phyloP scores from a whole-genome alignment of 2,888 invertebrate genomes.

The Spilosoma lubricipeda region DNA sequence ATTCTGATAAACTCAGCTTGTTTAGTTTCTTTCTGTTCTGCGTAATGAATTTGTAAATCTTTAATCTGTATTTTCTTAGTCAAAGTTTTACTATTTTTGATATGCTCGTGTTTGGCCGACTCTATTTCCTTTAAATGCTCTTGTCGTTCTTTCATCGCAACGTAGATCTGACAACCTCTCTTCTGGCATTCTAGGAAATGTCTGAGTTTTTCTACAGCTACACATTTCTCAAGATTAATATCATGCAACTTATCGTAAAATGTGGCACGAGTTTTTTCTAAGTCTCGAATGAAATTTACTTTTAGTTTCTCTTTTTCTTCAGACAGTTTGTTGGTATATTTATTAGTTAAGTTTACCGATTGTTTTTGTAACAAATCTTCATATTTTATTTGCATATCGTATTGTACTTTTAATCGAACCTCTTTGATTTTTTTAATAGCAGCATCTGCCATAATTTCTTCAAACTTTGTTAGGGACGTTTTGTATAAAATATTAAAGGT shows the following conservation, averaged over 20 bases:
- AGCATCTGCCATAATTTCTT: constrained; percentile 66
- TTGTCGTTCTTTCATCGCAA: constrained; percentile 76
- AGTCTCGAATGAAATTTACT: constrained; percentile 58
- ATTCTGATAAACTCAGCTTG: constrained; percentile 59
- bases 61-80: constrained; percentile 60
- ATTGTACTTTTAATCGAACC: constrained; percentile 54
- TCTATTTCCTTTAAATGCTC: constrained; percentile 66
- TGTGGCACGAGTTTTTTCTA: constrained; percentile 54
- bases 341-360: constrained; percentile 66
- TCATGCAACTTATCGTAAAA: constrained; percentile 65
- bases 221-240: constrained; percentile 73
- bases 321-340: constrained; percentile 61
- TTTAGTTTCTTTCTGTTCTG: constrained; percentile 63
- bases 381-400: constrained; percentile 65
- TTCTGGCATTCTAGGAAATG: constrained; percentile 72
- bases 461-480: constrained; percentile 67
- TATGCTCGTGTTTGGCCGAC: constrained; percentile 59
- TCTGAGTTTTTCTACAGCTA: constrained; percentile 70
- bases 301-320: constrained; percentile 64
- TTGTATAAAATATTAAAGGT: constrained; percentile 67
- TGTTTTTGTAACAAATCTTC: constrained; percentile 63
- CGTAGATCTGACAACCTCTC: constrained; percentile 77
- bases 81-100: constrained; percentile 65
- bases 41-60: constrained; percentile 65
- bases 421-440: constrained; percentile 64